Evolutionary conservation across 2,113 vertebrate genomes (phyloP), one percentile per base, ranked within the genome.

Genomic region (Pterophyllum scalare): DNA sequence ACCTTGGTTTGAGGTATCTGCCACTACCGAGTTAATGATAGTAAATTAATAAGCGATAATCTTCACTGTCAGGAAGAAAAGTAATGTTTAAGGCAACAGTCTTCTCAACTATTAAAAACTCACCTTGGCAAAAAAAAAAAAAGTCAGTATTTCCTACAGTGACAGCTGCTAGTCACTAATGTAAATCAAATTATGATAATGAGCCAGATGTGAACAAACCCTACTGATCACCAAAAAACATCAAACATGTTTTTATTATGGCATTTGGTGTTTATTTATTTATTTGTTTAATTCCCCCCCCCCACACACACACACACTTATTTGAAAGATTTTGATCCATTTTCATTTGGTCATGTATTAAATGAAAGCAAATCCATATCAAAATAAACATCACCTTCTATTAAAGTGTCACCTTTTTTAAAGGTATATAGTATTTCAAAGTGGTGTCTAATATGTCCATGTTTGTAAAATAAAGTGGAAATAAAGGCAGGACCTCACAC

Each of bases 381-480:
- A 54, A 8, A n/a, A 31, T 52, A 31, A 72, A 20, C 24, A 31
- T 20, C 28, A 31, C 49, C 10, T 52, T 31, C 31, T 72, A 52
- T 52, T 33, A 52, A 31, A 72, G 20, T 52, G 17, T 24, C 13
- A 17, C 52, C 17, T 31, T 40, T 52, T 72, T 72, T 72, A 54
- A 28, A 43, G 26, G 56, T 15, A 52, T 17, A 3, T 31, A 31
- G 52, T 20, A 70, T 54, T 49, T 59, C 17, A 56, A 15, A 52
- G 33, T 24, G 2, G 11, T 19, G 4, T 49, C 20, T 33, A 14
- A 22, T 64, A 56, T 22, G 31, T 49, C 7, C 0, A 10, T 3
- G 43, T 75, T 77, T 52, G 17, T 49, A 17, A 64, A 76, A 82
- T 33, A 59, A 57, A 70, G 54, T 46, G 72, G 43, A 67, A 83